phyloP scores from a whole-genome alignment of 2,113 vertebrate species.

The Butastur rufipennis region DNA sequence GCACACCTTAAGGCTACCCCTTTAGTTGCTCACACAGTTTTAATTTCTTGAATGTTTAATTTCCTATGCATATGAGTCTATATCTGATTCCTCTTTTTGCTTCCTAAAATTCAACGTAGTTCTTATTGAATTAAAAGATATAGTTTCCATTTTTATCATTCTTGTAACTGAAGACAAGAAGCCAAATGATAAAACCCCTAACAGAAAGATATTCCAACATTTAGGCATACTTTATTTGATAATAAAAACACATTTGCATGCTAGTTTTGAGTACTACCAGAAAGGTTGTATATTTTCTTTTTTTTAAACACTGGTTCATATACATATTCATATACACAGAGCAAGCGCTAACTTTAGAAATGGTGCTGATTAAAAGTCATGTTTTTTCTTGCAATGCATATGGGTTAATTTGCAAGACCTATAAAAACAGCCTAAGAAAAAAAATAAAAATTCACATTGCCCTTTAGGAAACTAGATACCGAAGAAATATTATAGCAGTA shows the following conservation, averaged over 20 bases:
- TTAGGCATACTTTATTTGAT: slow-evolving; percentile 61
- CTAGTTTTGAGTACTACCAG: slow-evolving; percentile 28
- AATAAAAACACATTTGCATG: slow-evolving; percentile 67
- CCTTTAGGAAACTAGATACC: slow-evolving; percentile 90
- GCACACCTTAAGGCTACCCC: slow-evolving; percentile 65
- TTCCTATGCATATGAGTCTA: slow-evolving; percentile 61
- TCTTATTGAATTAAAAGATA: slow-evolving; percentile 78
- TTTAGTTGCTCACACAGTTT: slow-evolving; percentile 54
- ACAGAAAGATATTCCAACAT: slow-evolving; percentile 64
- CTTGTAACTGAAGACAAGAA: slow-evolving; percentile 75
- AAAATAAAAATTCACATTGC: slow-evolving; percentile 70
- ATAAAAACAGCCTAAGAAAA: slow-evolving; percentile 57
- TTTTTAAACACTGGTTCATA: background rate
- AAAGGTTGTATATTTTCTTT: background rate
- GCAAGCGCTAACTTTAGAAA: slow-evolving; percentile 54
- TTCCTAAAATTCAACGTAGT: slow-evolving; percentile 67
- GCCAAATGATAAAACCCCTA: slow-evolving; percentile 62
- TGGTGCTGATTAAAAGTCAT: slow-evolving; percentile 65
- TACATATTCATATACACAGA: slow-evolving; percentile 49
- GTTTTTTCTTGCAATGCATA: slow-evolving; percentile 59
- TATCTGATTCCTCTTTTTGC: slow-evolving; percentile 64
- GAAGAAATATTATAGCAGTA: slow-evolving; percentile 92
- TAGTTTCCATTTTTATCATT: slow-evolving; percentile 74
- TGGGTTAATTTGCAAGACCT: slow-evolving; percentile 75
- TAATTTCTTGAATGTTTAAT: slow-evolving; percentile 68